Evolutionary conservation across 2,888 invertebrate genomes (phyloP).

Genomic region (Ferrisia virgata): DNA sequence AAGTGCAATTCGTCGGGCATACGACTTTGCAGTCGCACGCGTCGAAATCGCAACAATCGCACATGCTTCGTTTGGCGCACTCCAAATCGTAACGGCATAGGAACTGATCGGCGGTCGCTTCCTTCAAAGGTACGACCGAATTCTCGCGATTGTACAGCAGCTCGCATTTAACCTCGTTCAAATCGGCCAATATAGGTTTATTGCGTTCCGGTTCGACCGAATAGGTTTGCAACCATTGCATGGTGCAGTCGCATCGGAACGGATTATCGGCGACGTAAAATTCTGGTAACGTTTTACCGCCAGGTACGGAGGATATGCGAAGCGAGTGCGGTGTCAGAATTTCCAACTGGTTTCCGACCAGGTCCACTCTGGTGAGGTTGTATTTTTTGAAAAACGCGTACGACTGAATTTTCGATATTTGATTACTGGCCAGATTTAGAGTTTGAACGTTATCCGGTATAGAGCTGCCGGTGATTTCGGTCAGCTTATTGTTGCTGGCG

Average conservation of each 20-base stretch:
- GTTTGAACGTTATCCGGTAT: conserved; percentile 80
- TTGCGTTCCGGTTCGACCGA: conserved; percentile 69
- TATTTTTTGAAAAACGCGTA: conserved; percentile 84
- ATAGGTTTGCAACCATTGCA: conserved; percentile 85
- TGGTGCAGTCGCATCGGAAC: conserved; percentile 82
- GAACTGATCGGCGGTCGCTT: conserved; percentile 77
- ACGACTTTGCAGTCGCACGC: conserved; percentile 92
- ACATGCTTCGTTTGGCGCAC: conserved; percentile 70
- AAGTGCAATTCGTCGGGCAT: conserved; percentile 81
- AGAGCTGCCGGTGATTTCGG: conserved; percentile 76
- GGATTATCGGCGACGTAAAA: conserved; percentile 84
- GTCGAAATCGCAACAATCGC: conserved; percentile 87
- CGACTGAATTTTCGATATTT: conserved; percentile 77
- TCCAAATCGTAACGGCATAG: conserved; percentile 80
- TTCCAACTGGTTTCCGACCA: conserved; percentile 76
- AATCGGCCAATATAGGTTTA: conserved; percentile 77
- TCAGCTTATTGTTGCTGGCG: conserved; percentile 75
- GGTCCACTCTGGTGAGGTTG: conserved; percentile 75
- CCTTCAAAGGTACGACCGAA: conserved; percentile 66
- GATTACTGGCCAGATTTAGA: conserved; percentile 74
- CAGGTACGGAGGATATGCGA: conserved; percentile 71
- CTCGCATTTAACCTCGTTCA: conserved; percentile 78
- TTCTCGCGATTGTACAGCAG: conserved; percentile 73
- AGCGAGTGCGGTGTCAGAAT: conserved; percentile 72
- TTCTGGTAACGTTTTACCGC: conserved; percentile 70